Evolutionary conservation across 2,888 invertebrate species (phyloP).

Genomic region (Tetranychus truncatus): DNA sequence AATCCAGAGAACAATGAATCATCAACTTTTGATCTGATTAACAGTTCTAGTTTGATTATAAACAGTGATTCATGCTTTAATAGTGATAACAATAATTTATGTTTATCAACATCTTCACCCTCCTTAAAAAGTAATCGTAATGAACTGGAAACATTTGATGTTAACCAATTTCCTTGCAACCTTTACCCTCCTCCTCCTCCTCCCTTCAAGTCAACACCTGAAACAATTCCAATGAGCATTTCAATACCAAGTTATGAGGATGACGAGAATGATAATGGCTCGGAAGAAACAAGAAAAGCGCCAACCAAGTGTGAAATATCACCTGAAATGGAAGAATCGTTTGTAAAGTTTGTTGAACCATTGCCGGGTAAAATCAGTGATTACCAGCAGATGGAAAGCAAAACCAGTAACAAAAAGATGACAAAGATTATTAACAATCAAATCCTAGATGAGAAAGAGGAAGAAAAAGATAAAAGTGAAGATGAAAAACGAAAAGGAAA

Average conservation of each 20-base stretch:
- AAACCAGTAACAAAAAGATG: neutral
- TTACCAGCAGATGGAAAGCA: neutral
- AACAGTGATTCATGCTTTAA: too few species aligned
- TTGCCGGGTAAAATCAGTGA: neutral
- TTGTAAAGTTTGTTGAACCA: slow-evolving; percentile 19
- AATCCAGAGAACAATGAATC: too few species aligned
- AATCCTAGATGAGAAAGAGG: neutral
- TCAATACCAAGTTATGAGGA: neutral
- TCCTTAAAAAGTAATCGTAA: neutral
- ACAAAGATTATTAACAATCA: neutral
- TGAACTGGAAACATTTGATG: neutral
- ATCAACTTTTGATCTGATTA: neutral
- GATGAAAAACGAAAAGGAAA: neutral
- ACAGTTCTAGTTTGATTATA: neutral
- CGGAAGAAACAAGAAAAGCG: slow-evolving; percentile 25
- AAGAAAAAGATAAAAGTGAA: neutral
- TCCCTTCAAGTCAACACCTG: neutral
- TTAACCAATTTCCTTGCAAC: neutral
- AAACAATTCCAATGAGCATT: neutral
- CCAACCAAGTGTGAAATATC: slow-evolving; percentile 26
- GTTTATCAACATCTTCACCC: too few species aligned
- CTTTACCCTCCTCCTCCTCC: neutral
- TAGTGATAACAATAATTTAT: too few species aligned
- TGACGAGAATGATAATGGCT: neutral
- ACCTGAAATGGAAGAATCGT: slow-evolving; percentile 27